Evolutionary conservation across 2,888 invertebrate genomes (phyloP).

Genomic region (Acrocyrtus sp.): DNA sequence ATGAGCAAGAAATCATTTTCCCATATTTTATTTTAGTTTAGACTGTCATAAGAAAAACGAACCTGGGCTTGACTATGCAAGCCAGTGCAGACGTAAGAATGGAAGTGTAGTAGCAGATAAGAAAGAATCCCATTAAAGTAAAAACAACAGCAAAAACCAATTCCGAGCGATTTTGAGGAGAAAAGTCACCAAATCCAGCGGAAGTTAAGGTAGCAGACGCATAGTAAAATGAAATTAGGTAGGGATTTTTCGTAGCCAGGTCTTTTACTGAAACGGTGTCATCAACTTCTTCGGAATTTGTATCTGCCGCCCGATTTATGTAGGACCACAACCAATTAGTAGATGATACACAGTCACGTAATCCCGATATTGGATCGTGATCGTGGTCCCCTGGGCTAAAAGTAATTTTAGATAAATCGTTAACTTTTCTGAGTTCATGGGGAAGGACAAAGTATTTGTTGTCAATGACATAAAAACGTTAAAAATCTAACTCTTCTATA

Average conservation of each 20-base stretch:
- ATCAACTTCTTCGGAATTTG: background rate
- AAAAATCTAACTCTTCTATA: too few species aligned
- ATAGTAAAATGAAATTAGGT: conserved; percentile 46
- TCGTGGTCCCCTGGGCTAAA: too few species aligned
- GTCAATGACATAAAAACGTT: too few species aligned
- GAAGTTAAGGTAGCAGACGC: conserved; percentile 51
- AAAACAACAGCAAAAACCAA: conserved; percentile 33
- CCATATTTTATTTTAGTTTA: too few species aligned
- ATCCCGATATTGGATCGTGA: too few species aligned
- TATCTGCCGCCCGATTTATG: background rate
- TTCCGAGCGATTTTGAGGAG: conserved; percentile 45
- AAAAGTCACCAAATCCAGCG: conserved; percentile 58
- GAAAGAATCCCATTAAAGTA: conserved; percentile 45
- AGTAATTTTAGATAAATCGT: too few species aligned
- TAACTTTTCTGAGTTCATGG: background rate
- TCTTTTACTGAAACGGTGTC: conserved; percentile 20
- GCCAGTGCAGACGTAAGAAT: conserved; percentile 49
- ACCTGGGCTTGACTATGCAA: conserved; percentile 43
- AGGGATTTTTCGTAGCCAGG: conserved; percentile 28
- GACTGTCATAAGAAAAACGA: background rate
- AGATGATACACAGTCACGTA: conserved; percentile 5
- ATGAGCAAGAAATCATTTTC: background rate
- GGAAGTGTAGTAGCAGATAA: conserved; percentile 48
- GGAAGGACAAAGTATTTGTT: background rate
- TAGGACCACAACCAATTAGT: conserved; percentile 53